Evolutionary conservation across 2,888 invertebrate genomes (phyloP).

Genomic region (Tipula unca): DNA sequence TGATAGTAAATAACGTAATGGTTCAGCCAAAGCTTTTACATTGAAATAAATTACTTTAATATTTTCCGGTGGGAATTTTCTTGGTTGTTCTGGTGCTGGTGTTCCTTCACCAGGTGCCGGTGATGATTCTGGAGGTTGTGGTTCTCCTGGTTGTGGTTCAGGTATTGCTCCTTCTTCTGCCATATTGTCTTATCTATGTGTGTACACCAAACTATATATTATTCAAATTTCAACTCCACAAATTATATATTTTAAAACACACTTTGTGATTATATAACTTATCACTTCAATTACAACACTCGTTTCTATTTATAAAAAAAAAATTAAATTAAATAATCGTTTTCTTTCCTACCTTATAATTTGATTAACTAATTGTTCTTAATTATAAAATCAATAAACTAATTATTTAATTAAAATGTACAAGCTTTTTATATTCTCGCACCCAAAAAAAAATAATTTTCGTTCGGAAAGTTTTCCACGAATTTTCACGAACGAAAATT

Average conservation of each 20-base stretch:
- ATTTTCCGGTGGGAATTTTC: conserved; percentile 14
- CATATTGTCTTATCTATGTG: background rate
- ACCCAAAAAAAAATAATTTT: background rate
- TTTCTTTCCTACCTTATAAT: background rate
- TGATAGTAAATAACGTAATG: conserved; percentile 52
- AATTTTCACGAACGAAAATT: background rate
- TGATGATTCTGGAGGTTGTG: background rate
- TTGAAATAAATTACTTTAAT: conserved; percentile 49
- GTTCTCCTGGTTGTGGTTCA: conserved; percentile 10
- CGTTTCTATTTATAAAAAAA: background rate
- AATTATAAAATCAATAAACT: background rate
- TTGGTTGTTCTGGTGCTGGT: background rate
- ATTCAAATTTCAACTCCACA: background rate
- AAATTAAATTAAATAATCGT: background rate
- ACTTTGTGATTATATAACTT: background rate
- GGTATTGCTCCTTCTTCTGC: conserved; percentile 14
- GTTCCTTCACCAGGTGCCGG: background rate
- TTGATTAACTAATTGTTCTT: background rate
- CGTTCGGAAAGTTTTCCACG: background rate
- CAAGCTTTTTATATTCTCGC: background rate
- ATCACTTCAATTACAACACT: background rate
- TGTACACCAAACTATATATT: background rate
- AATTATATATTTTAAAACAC: background rate
- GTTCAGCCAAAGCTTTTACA: conserved; percentile 53
- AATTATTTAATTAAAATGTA: background rate